Conservation (phyloP, 2,888 invertebrate species). For the Papilio protenor region DNA sequence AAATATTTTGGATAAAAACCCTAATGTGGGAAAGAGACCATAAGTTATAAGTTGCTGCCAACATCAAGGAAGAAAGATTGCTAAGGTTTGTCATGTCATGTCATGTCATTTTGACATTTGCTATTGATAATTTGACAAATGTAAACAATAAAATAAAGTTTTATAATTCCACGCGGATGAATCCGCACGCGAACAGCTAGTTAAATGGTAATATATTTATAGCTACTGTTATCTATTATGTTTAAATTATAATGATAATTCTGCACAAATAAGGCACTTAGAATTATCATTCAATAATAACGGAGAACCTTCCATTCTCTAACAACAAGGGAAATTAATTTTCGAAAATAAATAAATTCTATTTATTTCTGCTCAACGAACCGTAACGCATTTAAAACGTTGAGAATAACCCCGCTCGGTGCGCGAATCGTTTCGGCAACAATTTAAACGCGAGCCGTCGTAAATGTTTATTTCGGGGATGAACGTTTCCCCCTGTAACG, state of each 20-base stretch:
- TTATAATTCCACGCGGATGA: no score
- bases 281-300: background rate
- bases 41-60: no score
- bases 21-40: no score
- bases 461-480: constrained; percentile 80
- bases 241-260: background rate
- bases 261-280: background rate
- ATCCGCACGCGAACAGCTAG: no score
- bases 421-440: constrained; percentile 79
- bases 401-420: constrained; percentile 66
- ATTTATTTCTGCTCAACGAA: constrained; percentile 78
- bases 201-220: background rate
- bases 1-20: no score
- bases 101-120: no score
- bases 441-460: constrained; percentile 77
- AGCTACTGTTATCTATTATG: background rate
- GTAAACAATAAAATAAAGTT: no score
- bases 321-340: constrained; percentile 75
- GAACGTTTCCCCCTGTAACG: constrained; percentile 67
- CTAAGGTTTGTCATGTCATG: no score
- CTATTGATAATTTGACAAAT: no score
- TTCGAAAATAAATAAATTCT: constrained; percentile 80
- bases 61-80: no score
- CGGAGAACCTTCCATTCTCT: constrained; percentile 53
- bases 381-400: constrained; percentile 74